Percentiles rank a stretch among this genome's conserved stretches.
phyloP scores from a whole-genome alignment of 2,797 vertebrate genomes.

The Babyrousa celebensis region DNA sequence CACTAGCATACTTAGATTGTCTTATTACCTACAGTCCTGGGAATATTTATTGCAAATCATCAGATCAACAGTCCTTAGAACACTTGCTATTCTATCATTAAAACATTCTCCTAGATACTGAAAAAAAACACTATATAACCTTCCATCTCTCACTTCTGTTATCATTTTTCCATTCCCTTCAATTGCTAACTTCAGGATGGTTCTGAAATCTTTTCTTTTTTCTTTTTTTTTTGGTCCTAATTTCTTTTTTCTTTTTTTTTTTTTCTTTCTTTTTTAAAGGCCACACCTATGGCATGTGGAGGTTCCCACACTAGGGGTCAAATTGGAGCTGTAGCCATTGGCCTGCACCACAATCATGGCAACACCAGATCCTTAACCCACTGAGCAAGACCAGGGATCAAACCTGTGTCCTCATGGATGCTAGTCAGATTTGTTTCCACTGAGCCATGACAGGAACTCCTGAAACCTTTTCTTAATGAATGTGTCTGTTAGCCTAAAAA shows the following conservation, averaged over 20 bases:
- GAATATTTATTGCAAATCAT: conserved; percentile 33
- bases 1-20: background rate
- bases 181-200: conserved; percentile 5
- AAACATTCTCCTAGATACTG: background rate
- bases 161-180: background rate
- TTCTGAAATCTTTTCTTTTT: conserved; percentile 21
- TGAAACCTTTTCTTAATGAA: conserved; percentile 38
- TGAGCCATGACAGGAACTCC: background rate
- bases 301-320: too few relatives aligned
- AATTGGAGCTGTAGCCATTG: too few relatives aligned
- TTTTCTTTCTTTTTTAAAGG: too few relatives aligned
- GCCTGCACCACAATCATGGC: too few relatives aligned
- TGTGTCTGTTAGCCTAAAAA: conserved; percentile 14
- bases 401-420: too few relatives aligned
- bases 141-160: conserved; percentile 5
- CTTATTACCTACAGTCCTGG: background rate
- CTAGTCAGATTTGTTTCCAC: too few relatives aligned
- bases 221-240: too few relatives aligned
- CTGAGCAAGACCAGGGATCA: too few relatives aligned
- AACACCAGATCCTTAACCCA: too few relatives aligned
- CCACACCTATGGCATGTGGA: too few relatives aligned
- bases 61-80: background rate
- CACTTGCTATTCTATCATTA: background rate
- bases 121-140: background rate
- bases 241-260: too few relatives aligned